A percentile compares a stretch with the other conserved stretches of the same genome.
Conservation (phyloP, 2,113 vertebrate species). For the Macquaria ambigua region DNA sequence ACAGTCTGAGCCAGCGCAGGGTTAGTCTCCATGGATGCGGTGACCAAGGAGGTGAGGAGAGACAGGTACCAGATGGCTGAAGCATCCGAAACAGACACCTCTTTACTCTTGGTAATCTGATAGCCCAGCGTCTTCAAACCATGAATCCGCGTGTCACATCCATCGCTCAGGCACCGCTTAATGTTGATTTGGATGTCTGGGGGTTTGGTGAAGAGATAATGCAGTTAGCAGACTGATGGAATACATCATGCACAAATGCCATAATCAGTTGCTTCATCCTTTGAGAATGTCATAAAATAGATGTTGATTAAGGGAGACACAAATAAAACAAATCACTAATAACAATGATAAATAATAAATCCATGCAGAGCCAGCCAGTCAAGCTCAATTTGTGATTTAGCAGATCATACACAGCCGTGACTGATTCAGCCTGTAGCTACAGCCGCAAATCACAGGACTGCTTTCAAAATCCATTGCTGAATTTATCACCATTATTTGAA, state of each 20-base stretch:
- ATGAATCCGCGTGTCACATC: slow-evolving; percentile 96
- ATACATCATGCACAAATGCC: slow-evolving; percentile 1
- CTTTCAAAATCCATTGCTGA: background rate
- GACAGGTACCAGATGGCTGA: slow-evolving; percentile 99
- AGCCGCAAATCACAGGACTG: background rate
- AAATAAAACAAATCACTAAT: background rate
- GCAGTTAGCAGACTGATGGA: slow-evolving; percentile 52
- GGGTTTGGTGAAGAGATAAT: slow-evolving; percentile 31
- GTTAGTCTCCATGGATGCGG: slow-evolving; percentile 97
- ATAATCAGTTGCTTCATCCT: background rate
- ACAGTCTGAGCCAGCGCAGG: slow-evolving; percentile 94
- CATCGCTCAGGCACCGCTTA: slow-evolving; percentile 96
- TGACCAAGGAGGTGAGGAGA: slow-evolving; percentile 95
- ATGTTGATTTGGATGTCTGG: slow-evolving; percentile 98
- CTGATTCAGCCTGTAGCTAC: background rate
- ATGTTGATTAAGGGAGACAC: background rate
- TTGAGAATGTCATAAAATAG: background rate
- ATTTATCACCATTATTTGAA: background rate
- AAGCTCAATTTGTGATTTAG: background rate
- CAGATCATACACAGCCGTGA: background rate
- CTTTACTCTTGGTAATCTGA: slow-evolving; percentile 92
- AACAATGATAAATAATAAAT: background rate
- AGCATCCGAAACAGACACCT: slow-evolving; percentile 95
- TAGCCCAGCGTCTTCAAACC: slow-evolving; percentile 94
- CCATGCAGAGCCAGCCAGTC: background rate